Evolutionary conservation across 2,888 invertebrate species (phyloP), one percentile per base, ranked within the genome.

Genomic region (Andricus curvator): DNA sequence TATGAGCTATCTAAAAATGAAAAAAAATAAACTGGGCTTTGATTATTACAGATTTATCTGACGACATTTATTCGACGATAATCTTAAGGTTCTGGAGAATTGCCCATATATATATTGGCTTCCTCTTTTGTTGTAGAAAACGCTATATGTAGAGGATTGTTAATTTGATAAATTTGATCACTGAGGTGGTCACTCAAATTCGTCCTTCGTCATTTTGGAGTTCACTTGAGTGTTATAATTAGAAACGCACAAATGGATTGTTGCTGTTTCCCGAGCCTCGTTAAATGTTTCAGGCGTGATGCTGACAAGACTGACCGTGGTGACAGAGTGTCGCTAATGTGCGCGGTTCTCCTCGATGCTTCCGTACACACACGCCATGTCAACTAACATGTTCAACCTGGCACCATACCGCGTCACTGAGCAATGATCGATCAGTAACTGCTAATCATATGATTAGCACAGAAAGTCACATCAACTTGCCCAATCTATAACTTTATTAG

Each of bases 281-380:
- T 56, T 66, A 29, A 25, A 20, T 33, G 37, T 25, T 66, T 20
- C 29, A 37, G n/a, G 66, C 37, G 29, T 37, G 66, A 66, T 37
- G 66, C 20, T 66, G 66, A 37, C 66, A 37, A 66, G 37, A 66
- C 29, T 80, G 78, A 70, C 78, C 66, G 22, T 66, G 29, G 37
- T n/a, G 44, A 17, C 44, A 48, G 67, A 77, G 29, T 79, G 51
- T 70, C 68, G 44, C 77, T 64, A 79, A 77, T 78, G 64, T 29
- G 33, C 48, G 25, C 62, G 64, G n/a, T 60, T 60, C 11, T 60
- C 56, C 22, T n/a, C n/a, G 33, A 13, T 44, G 64, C 20, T 66
- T 66, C 66, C 66, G n/a, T 66, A 29, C 66, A 37, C 29, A 66
- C 29, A 17, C 48, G 15, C 51, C 56, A 25, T 56, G 33, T 48